Evolutionary conservation across 2,888 invertebrate species (phyloP), one percentile per base, ranked within the genome.

Genomic region (Ectemnius cavifrons): DNA sequence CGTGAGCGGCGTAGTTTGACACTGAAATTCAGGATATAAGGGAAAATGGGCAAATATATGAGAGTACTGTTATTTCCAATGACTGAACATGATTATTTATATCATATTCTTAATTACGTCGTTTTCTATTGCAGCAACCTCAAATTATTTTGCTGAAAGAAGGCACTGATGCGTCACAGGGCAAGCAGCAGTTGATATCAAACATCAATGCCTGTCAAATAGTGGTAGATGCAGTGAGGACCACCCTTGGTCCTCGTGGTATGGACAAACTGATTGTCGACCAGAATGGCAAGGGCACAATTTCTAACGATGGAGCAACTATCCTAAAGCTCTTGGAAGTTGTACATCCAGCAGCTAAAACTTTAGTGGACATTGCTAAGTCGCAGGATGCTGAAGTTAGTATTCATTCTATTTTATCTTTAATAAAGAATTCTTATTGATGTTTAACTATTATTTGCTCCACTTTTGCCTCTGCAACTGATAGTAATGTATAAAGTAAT

Each of bases 181-280:
- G 99, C 77, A 98, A 97, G 90, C 96, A 97, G 0, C 99, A 99
- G 91, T 93, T 99, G 73, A 94, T 99, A 84, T 98, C 98, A 67
- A 99, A 99, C 91, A 99, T 99, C 91, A 99, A 97, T 94, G 99
- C 99, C 23, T 99, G 99, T 91, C 97, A 98, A 91, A 93, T 95
- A 8, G 96, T 99, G 46, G 98, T 97, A 0, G 99, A 99, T 93
- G 97, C 98, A 52, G 98, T 99, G 77, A 94, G 99, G 72, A 99
- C 99, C 0, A 99, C 99, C 0, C 93, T 99, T 57, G 99, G 99
- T 59, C 99, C 99, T 5, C 94, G 99, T 37, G 99, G 99, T 79
- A 98, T 99, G 98, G 99, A 99, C 92, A 99, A 99, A 91, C 93
- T 99, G 65, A 98, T 99, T 75, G 98, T 99, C 0, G 96, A 97